Evolutionary conservation across 64 coral and sea anemone genomes (phyloP).

Genomic region (Catalaphyllia jardinei): DNA sequence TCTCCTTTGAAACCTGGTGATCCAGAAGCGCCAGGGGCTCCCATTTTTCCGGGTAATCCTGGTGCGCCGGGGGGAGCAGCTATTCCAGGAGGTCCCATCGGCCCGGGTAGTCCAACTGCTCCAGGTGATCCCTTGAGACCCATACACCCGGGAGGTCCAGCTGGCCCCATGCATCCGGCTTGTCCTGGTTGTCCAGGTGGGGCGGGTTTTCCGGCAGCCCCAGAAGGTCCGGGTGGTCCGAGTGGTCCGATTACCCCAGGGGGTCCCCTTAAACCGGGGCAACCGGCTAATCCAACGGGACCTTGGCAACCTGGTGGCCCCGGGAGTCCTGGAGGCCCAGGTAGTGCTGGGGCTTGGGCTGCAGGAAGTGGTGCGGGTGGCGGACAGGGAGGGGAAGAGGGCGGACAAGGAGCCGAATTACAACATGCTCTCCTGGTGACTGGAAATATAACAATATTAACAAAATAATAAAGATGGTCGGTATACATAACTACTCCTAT

Average conservation of each 20-base stretch:
- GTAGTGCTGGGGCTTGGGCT: neutral
- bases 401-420: neutral
- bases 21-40: constrained; percentile 35
- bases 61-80: constrained; percentile 54
- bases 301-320: constrained; percentile 27
- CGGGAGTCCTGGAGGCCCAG: neutral
- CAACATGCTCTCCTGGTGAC: neutral
- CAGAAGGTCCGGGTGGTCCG: constrained; percentile 56
- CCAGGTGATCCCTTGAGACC: constrained; percentile 62
- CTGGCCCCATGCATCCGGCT: constrained; percentile 47
- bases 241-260: constrained; percentile 14
- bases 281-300: constrained; percentile 8
- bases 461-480: no score
- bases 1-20: constrained; percentile 23
- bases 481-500: no score
- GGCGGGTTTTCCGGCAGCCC: constrained; percentile 52
- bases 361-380: neutral
- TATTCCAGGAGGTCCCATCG: constrained; percentile 59
- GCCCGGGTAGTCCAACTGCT: constrained; percentile 44
- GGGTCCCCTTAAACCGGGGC: constrained; percentile 27
- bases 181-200: constrained; percentile 67
- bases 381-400: neutral
- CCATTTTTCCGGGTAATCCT: constrained; percentile 57
- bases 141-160: constrained; percentile 46
- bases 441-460: neutral